These are phyloP conservation scores for Saccostrea glomerata DNA, from an alignment of 1,140 invertebrate species.

Conservation along the genomic window DNA sequence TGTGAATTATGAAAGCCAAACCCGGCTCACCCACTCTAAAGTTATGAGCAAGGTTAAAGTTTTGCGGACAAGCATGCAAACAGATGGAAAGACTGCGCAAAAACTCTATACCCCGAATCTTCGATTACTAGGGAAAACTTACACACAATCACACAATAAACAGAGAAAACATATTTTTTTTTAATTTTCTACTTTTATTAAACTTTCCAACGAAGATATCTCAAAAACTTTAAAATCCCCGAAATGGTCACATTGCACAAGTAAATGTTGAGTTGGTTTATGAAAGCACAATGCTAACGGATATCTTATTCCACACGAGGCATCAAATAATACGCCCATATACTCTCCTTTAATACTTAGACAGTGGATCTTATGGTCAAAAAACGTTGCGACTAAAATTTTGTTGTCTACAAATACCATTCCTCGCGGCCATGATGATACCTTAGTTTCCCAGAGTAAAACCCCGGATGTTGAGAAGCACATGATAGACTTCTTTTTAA, in stretches of 20 bases:
- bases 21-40: too few species aligned
- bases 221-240: conserved; percentile 30
- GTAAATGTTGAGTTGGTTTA: conserved; percentile 15
- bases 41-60: too few species aligned
- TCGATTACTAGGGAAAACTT: too few species aligned
- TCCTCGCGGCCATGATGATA: conserved; percentile 27
- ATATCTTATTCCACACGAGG: not conserved
- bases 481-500: conserved; percentile 16
- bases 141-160: too few species aligned
- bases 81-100: too few species aligned
- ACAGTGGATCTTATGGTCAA: conserved; percentile 34
- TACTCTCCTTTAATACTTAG: not conserved
- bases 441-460: conserved; percentile 27
- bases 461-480: not conserved
- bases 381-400: conserved; percentile 27
- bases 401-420: not conserved
- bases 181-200: conserved; percentile 20
- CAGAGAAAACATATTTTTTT: too few species aligned
- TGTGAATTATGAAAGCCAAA: too few species aligned
- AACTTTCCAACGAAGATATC: conserved; percentile 12
- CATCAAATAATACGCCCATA: conserved; percentile 5
- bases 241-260: conserved; percentile 36
- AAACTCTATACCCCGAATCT: too few species aligned
- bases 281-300: conserved; percentile 9
- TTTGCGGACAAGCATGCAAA: too few species aligned